Conservation (phyloP, 2,113 vertebrate species). For the Stegostoma tigrinum region DNA sequence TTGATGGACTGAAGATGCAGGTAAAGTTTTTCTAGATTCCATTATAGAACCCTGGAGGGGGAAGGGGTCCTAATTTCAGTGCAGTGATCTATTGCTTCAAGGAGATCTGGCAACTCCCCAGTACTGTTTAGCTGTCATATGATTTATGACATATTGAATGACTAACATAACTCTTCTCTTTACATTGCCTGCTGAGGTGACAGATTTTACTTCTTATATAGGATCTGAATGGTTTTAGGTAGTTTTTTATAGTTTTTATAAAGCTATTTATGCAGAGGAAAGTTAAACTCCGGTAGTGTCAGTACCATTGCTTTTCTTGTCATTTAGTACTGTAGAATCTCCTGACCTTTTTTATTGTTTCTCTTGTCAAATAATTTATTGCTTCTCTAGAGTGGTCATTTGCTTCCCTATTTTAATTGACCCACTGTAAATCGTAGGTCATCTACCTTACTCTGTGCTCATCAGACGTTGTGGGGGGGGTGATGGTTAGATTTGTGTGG, state of each 20-base stretch:
- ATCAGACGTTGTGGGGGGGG: neutral
- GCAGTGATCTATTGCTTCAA: neutral
- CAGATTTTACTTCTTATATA: neutral
- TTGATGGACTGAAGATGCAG: constrained; percentile 98
- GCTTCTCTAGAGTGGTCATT: neutral
- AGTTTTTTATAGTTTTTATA: neutral
- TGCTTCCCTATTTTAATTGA: neutral
- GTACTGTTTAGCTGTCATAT: neutral
- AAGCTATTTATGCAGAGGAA: neutral
- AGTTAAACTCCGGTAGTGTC: neutral
- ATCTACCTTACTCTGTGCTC: neutral
- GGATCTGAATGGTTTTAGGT: neutral
- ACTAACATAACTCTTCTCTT: too few species aligned
- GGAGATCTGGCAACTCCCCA: neutral
- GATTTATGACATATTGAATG: neutral
- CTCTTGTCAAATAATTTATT: neutral
- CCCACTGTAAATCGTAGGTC: neutral
- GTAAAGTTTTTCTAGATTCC: constrained; percentile 53
- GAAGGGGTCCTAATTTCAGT: neutral
- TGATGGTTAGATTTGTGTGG: neutral
- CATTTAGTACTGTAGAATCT: neutral
- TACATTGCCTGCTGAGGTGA: neutral
- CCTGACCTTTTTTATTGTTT: neutral
- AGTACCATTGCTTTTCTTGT: neutral
- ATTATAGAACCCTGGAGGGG: neutral